Percentiles rank a stretch among this genome's conserved stretches.
Evolutionary conservation across 2,888 invertebrate genomes (phyloP).

Genomic region (Hypselothyrea guttata): DNA sequence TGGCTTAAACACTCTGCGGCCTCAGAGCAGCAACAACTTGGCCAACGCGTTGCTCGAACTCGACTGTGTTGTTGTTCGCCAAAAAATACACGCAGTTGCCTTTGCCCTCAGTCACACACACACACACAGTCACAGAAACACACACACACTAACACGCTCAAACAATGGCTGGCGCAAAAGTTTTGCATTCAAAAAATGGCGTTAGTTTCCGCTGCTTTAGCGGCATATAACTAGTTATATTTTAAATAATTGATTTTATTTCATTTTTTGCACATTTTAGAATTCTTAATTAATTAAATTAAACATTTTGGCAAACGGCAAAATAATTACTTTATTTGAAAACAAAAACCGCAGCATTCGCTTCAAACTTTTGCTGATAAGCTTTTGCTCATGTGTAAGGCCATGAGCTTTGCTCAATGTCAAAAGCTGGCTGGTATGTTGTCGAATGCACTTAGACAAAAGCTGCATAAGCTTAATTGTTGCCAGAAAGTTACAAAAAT

Average conservation of each 20-base stretch:
- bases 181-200: slow-evolving; percentile 32
- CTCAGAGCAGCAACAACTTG: slow-evolving; percentile 56
- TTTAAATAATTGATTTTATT: background rate
- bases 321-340: slow-evolving; percentile 3
- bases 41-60: slow-evolving; percentile 69
- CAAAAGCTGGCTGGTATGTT: slow-evolving; percentile 15
- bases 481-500: slow-evolving; percentile 38
- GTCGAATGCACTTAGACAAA: slow-evolving; percentile 9
- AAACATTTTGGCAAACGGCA: too few species aligned
- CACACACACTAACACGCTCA: slow-evolving; percentile 12
- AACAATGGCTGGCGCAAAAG: slow-evolving; percentile 36
- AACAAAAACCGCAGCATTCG: slow-evolving; percentile 19
- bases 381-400: too few species aligned
- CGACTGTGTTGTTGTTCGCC: slow-evolving; percentile 70
- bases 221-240: background rate
- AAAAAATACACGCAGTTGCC: slow-evolving; percentile 60
- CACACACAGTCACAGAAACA: slow-evolving; percentile 15
- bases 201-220: slow-evolving; percentile 10
- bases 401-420: slow-evolving; percentile 39
- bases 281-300: too few species aligned
- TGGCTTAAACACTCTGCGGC: background rate
- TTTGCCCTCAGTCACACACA: slow-evolving; percentile 35
- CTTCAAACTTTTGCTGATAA: slow-evolving; percentile 36
- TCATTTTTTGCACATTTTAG: too few species aligned
- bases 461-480: slow-evolving; percentile 41